These are phyloP conservation scores for Listronotus bonariensis DNA, from an alignment of 1,140 invertebrate genomes.

Conservation along the genomic window DNA sequence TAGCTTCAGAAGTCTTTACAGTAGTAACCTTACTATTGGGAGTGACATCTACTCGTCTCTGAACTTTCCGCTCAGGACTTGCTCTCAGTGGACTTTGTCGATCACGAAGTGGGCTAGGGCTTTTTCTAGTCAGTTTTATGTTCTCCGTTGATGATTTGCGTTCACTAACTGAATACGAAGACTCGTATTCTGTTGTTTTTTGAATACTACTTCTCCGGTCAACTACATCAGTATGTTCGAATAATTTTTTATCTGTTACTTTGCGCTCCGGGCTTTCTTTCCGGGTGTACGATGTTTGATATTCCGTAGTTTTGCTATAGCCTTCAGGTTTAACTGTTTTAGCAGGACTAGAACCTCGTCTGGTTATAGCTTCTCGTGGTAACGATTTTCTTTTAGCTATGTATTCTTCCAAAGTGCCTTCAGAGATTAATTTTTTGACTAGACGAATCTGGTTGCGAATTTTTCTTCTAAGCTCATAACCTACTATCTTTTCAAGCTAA, in stretches of 20 bases:
- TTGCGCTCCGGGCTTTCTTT: slow-evolving; percentile 26
- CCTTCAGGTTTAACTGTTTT: slow-evolving; percentile 33
- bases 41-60: slow-evolving; percentile 15
- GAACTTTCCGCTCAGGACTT: slow-evolving; percentile 29
- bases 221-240: slow-evolving; percentile 14
- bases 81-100: slow-evolving; percentile 25
- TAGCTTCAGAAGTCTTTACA: slow-evolving; percentile 17
- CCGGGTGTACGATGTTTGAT: slow-evolving; percentile 22
- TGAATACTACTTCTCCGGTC: slow-evolving; percentile 20
- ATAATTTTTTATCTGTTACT: neutral
- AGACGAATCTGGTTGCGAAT: slow-evolving; percentile 75
- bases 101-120: slow-evolving; percentile 11
- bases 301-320: slow-evolving; percentile 9
- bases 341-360: slow-evolving; percentile 37
- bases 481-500: slow-evolving; percentile 74
- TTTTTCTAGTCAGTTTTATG: slow-evolving; percentile 25
- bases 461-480: slow-evolving; percentile 73
- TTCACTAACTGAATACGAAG: slow-evolving; percentile 39
- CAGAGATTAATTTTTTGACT: slow-evolving; percentile 64
- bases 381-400: slow-evolving; percentile 23
- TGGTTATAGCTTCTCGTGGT: slow-evolving; percentile 1
- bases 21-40: slow-evolving; percentile 24
- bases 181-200: slow-evolving; percentile 37
- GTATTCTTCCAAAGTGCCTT: slow-evolving; percentile 51
- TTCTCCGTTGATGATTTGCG: slow-evolving; percentile 37